These are phyloP conservation scores for Monodelphis domestica DNA, from an alignment of 2,797 vertebrate species.

Conservation along the genomic window DNA sequence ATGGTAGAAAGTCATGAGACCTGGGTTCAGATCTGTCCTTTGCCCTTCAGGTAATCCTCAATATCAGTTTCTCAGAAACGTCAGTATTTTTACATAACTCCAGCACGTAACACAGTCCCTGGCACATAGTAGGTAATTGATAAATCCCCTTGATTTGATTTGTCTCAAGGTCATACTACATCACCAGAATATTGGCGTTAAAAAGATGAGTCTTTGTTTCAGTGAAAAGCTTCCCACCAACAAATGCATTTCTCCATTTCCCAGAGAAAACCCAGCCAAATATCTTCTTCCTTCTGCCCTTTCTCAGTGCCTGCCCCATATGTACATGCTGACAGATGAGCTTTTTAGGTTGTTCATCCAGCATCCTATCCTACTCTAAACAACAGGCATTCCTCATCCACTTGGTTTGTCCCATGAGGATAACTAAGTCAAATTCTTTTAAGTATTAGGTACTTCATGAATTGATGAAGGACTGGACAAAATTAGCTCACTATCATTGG, in stretches of 20 bases:
- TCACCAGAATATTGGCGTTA: not conserved
- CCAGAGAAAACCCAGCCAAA: not conserved
- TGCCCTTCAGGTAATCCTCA: too few relatives aligned
- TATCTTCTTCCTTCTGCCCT: not conserved
- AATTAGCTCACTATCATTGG: not conserved
- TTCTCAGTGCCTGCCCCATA: not conserved
- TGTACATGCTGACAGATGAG: not conserved
- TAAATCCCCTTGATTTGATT: not conserved
- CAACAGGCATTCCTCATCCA: not conserved
- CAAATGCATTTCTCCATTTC: not conserved
- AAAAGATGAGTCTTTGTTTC: not conserved
- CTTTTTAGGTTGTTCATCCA: not conserved
- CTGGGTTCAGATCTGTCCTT: not conserved
- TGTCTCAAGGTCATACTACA: not conserved
- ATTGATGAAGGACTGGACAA: not conserved
- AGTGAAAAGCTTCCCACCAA: not conserved
- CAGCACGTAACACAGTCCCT: not conserved
- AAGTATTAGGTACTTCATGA: not conserved
- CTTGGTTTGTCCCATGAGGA: not conserved
- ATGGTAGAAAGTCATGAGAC: not conserved
- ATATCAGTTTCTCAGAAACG: not conserved
- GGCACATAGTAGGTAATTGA: not conserved
- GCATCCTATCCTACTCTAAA: not conserved
- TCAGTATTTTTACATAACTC: not conserved
- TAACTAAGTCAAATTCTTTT: not conserved